Conservation (phyloP, 1,140 invertebrate species). For the Stegodyphus mimosarum region DNA sequence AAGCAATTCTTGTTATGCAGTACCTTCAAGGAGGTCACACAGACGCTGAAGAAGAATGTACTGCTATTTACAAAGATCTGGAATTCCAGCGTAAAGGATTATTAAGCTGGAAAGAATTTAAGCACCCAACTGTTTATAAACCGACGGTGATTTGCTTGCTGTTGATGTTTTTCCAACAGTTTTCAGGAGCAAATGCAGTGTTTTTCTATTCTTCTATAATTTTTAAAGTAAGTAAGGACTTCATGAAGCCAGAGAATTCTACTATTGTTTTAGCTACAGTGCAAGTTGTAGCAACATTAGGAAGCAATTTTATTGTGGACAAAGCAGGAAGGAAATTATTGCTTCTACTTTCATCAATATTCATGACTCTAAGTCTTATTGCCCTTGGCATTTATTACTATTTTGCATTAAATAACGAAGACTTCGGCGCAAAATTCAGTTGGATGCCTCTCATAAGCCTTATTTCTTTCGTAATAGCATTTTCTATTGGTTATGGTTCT, state of each 20-base stretch:
- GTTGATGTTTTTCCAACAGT: constrained; percentile 93
- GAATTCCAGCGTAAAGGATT: constrained; percentile 46
- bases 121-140: constrained; percentile 76
- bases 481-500: not conserved
- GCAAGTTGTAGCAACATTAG: constrained; percentile 88
- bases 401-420: not conserved
- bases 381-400: constrained; percentile 76
- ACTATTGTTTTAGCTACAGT: constrained; percentile 89
- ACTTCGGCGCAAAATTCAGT: constrained; percentile 64
- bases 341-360: constrained; percentile 77
- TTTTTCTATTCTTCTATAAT: constrained; percentile 70
- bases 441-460: constrained; percentile 72
- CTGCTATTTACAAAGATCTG: constrained; percentile 33
- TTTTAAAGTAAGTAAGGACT: constrained; percentile 78
- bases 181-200: constrained; percentile 73
- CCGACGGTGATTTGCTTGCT: constrained; percentile 83
- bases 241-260: constrained; percentile 72
- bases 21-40: constrained; percentile 25
- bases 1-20: constrained; percentile 10
- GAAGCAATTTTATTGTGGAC: constrained; percentile 85
- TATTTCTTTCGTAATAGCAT: constrained; percentile 74
- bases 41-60: constrained; percentile 23
- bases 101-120: constrained; percentile 73
- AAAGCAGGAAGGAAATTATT: constrained; percentile 85
- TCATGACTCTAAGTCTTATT: constrained; percentile 73